Evolutionary conservation across 2,888 invertebrate species (phyloP), one percentile per base, ranked within the genome.

Genomic region (Lithophane leautieri): DNA sequence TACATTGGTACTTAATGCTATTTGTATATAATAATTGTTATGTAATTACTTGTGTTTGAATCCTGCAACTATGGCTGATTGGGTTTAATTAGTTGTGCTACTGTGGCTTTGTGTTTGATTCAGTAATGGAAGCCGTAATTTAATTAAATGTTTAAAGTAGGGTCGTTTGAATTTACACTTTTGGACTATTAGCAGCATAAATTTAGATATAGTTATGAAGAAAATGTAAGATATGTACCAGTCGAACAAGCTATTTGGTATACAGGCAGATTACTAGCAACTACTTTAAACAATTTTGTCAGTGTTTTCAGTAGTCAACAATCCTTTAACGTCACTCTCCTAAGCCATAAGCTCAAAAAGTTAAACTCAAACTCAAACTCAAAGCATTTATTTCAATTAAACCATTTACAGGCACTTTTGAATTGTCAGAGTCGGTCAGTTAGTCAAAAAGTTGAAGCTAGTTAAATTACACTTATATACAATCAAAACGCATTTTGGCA

Each of bases 41-140:
- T 60, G 58, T 68, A 79, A 54, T 60, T 47, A 47, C 47, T 50
- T 70, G 34, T 42, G 61, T 66, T 69, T 54, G n/a, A 54, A 79
- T 54, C n/a, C 34, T 63, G n/a, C 42, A 67, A 75, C 56, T 66
- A 42, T 11, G 14, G n/a, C 42, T 76, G 54, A 72, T 81, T 67
- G 19, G 34, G n/a, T 74, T 71, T 63, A 68, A 80, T 70, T 62
- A 62, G 44, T 52, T 54, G 4, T 52, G 19, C 63, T 60, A 40
- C 50, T 75, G 54, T 54, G 44, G 61, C 52, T 47, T 47, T 34
- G 47, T 61, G 28, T 54, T 28, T 28, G 44, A 16, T 60, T 76
- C 62, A 63, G 22, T 74, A 25, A 44, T 62, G 34, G 28, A 28
- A 44, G 28, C 28, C 44, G 11, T 62, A 62, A 62, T 62, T 44